phyloP scores from a whole-genome alignment of 1,140 invertebrate genomes.

The Drosophila parabipectinata region DNA sequence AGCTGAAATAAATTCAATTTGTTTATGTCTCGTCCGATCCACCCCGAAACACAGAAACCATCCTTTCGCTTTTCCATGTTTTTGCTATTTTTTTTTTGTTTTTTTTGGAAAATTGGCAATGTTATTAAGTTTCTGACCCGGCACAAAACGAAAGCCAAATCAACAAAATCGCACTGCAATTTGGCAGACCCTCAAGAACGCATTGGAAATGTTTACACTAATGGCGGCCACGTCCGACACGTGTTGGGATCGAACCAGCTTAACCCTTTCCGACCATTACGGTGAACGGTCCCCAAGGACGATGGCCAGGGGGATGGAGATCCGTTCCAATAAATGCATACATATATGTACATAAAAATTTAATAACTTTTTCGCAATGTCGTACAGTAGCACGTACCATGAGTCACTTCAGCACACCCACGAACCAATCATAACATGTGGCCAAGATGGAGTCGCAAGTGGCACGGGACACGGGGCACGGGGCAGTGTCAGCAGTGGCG shows the following conservation, averaged over 20 bases:
- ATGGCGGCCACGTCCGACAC: conserved; percentile 65
- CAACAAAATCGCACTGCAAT: conserved; percentile 46
- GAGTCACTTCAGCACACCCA: conserved; percentile 65
- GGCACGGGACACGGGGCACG: neutral
- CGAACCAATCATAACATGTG: conserved; percentile 77
- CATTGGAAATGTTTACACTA: conserved; percentile 72
- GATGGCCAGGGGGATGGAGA: neutral
- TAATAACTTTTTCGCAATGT: conserved; percentile 68
- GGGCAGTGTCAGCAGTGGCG: neutral
- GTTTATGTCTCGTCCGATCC: conserved; percentile 16
- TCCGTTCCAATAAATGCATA: conserved; percentile 46
- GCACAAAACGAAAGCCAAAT: conserved; percentile 17
- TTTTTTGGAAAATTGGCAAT: conserved; percentile 58
- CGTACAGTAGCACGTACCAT: conserved; percentile 77
- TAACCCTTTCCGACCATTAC: conserved; percentile 34
- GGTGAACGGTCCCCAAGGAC: conserved; percentile 31
- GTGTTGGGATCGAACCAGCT: conserved; percentile 48
- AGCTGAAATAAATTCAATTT: conserved; percentile 30
- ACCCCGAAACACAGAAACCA: neutral
- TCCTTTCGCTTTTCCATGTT: conserved; percentile 13
- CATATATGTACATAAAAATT: conserved; percentile 63
- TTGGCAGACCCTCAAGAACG: conserved; percentile 68
- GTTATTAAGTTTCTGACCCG: conserved; percentile 61
- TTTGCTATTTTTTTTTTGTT: conserved; percentile 15
- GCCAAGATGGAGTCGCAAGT: conserved; percentile 60